Conservation (phyloP, 2,113 vertebrate species). For the Gymnogyps californianus region DNA sequence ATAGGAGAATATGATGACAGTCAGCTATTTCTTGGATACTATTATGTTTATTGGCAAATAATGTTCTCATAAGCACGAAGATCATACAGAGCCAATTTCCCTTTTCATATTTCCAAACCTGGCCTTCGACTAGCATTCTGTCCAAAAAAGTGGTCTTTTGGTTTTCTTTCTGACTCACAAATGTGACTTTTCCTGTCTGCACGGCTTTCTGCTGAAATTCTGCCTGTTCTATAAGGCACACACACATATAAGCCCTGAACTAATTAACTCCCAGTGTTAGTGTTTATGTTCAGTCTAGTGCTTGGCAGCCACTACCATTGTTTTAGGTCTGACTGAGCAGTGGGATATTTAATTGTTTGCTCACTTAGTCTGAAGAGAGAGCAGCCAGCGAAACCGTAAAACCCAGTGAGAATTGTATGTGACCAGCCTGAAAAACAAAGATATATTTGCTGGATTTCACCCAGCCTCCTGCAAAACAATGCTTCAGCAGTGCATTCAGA, state of each 20-base stretch:
- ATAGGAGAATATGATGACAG: neutral
- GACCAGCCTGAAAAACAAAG: constrained; percentile 17
- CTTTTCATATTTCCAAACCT: neutral
- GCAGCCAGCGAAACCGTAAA: constrained; percentile 22
- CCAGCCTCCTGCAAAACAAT: neutral
- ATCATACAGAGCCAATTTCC: neutral
- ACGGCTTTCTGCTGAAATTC: neutral
- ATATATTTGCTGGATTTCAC: neutral
- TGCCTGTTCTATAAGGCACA: neutral
- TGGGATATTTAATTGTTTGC: constrained; percentile 43
- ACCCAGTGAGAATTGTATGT: neutral
- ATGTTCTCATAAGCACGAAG: neutral
- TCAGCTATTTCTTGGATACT: neutral
- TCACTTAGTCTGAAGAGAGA: constrained; percentile 38
- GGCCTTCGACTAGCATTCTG: neutral
- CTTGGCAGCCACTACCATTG: constrained; percentile 15
- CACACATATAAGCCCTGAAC: neutral
- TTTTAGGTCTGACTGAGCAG: constrained; percentile 36
- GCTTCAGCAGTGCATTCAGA: neutral
- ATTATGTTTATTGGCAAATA: constrained; percentile 23
- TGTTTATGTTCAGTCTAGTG: constrained; percentile 12
- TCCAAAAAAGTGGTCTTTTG: neutral
- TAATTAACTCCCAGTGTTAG: constrained; percentile 21
- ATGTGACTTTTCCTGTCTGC: neutral
- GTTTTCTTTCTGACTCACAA: neutral